Percentiles rank a stretch among this genome's conserved stretches.
Evolutionary conservation across 2,797 vertebrate species (phyloP).

Genomic region (Alosa sapidissima): DNA sequence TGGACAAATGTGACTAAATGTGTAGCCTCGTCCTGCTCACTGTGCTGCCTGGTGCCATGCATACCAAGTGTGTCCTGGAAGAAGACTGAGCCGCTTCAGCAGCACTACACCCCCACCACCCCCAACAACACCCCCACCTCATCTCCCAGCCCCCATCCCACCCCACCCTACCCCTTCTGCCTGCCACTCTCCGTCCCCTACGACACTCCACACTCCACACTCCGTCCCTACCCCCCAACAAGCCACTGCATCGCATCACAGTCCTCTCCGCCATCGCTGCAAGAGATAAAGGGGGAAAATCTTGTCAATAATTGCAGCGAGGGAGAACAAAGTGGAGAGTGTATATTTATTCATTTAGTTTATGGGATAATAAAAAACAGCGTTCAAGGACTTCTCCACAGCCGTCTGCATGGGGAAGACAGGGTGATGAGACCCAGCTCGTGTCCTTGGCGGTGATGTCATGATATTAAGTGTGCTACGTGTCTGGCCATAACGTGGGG

Average conservation of each 20-base stretch:
- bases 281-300: conserved; percentile 71
- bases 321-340: conserved; percentile 61
- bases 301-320: conserved; percentile 63
- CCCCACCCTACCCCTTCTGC: neutral
- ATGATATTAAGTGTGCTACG: conserved; percentile 38
- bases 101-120: neutral
- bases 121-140: neutral
- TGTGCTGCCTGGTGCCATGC: conserved; percentile 56
- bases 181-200: neutral
- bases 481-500: conserved; percentile 37
- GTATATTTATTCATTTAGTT: conserved; percentile 73
- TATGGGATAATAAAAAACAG: conserved; percentile 62
- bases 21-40: conserved; percentile 64
- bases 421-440: conserved; percentile 33
- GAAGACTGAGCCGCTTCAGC: conserved; percentile 19
- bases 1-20: conserved; percentile 66
- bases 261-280: conserved; percentile 43
- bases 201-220: neutral
- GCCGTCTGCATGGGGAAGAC: conserved; percentile 50
- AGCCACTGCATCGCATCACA: conserved; percentile 57
- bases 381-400: conserved; percentile 63
- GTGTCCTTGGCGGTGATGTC: conserved; percentile 61
- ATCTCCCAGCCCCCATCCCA: neutral
- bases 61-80: conserved; percentile 74
- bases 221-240: neutral